phyloP scores from a whole-genome alignment of 2,888 invertebrate genomes.

The Agonum fuliginosum region DNA sequence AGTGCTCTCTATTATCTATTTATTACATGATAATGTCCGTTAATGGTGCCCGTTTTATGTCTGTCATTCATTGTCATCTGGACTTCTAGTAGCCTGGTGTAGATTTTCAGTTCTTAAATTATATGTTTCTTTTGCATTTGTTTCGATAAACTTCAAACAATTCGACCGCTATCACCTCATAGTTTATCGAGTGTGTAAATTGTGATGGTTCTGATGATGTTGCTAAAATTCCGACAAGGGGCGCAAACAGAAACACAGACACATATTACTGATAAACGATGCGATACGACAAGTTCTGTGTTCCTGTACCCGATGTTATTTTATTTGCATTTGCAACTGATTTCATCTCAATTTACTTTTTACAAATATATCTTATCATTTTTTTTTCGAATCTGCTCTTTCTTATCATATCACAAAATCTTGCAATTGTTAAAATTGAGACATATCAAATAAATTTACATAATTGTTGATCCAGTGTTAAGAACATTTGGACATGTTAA shows the following conservation, averaged over 20 bases:
- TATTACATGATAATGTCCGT: constrained; percentile 14
- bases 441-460: constrained; percentile 42
- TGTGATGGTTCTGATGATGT: constrained; percentile 71
- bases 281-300: constrained; percentile 13
- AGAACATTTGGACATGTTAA: constrained; percentile 51
- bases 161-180: constrained; percentile 69
- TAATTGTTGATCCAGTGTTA: constrained; percentile 43
- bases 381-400: constrained; percentile 22
- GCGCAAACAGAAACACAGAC: constrained; percentile 30
- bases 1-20: constrained; percentile 59
- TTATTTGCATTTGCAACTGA: constrained; percentile 48
- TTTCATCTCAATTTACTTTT: constrained; percentile 57
- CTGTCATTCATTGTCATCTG: constrained; percentile 15
- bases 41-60: constrained; percentile 52
- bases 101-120: constrained; percentile 34
- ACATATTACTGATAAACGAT: constrained; percentile 5
- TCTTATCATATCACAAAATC: constrained; percentile 27
- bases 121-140: neutral
- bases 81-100: constrained; percentile 34
- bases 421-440: constrained; percentile 21
- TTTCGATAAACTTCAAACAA: constrained; percentile 51
- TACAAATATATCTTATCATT: constrained; percentile 3
- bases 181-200: constrained; percentile 71
- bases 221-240: constrained; percentile 52
- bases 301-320: constrained; percentile 8